Evolutionary conservation across 1,140 invertebrate genomes (phyloP).

Genomic region (Pseudachorutes palmiensis): DNA sequence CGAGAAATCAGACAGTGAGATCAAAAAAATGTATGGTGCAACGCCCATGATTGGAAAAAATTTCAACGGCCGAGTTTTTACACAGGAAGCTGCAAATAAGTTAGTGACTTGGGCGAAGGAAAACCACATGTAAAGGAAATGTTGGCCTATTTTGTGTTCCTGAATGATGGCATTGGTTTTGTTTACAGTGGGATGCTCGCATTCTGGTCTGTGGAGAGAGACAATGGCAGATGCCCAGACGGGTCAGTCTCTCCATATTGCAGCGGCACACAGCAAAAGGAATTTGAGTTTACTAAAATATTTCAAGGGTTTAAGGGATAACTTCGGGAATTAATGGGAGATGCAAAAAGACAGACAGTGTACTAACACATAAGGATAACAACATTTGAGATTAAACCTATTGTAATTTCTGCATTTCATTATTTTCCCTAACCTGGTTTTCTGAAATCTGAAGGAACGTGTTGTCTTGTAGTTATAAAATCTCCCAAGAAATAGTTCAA

Average conservation of each 20-base stretch:
- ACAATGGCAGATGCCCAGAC: constrained; percentile 32
- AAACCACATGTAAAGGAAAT: constrained; percentile 23
- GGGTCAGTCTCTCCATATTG: constrained; percentile 23
- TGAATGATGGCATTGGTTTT: neutral
- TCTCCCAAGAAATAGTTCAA: neutral
- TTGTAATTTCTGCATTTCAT: too few species aligned
- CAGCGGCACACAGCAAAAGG: constrained; percentile 26
- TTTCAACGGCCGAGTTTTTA: constrained; percentile 38
- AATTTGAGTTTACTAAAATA: constrained; percentile 33
- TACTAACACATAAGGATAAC: neutral
- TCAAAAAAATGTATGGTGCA: constrained; percentile 37
- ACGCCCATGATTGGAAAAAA: constrained; percentile 39
- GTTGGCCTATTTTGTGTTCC: too few species aligned
- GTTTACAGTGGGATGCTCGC: constrained; percentile 30
- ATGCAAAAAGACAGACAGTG: neutral
- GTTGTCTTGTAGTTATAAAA: too few species aligned
- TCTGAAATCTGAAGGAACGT: too few species aligned
- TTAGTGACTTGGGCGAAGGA: constrained; percentile 38
- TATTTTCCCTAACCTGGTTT: too few species aligned
- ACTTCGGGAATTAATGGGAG: neutral
- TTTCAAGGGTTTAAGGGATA: constrained; percentile 27
- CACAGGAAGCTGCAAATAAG: constrained; percentile 28
- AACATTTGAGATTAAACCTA: too few species aligned
- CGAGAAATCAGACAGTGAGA: constrained; percentile 32
- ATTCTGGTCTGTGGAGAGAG: constrained; percentile 39